Conservation (phyloP, 2,888 invertebrate genomes). For the Spatulosminthurus flaviceps region DNA sequence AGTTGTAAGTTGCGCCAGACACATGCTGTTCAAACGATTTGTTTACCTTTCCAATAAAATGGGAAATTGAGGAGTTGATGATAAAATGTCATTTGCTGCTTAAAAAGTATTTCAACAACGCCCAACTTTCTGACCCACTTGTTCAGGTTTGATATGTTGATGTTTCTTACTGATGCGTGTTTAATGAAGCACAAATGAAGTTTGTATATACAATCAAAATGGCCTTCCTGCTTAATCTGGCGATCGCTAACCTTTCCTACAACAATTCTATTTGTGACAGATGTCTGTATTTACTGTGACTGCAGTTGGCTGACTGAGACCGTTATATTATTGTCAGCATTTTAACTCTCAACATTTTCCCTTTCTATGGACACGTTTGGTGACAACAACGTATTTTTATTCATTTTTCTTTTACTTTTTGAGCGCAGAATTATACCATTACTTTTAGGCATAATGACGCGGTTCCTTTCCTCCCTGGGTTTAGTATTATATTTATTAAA, state of each 20-base stretch:
- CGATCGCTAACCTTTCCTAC: slow-evolving; percentile 16
- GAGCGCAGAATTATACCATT: too few species aligned
- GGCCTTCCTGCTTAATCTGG: background rate
- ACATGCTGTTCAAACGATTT: too few species aligned
- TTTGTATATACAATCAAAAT: too few species aligned
- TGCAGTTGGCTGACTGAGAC: background rate
- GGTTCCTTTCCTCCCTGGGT: too few species aligned
- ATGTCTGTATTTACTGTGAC: background rate
- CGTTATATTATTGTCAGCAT: background rate
- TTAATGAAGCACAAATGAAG: background rate
- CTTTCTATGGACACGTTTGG: too few species aligned
- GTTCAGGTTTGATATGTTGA: background rate
- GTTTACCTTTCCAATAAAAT: background rate
- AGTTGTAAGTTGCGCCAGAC: too few species aligned
- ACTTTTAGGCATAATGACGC: too few species aligned
- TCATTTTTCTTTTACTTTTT: too few species aligned
- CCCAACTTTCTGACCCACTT: slow-evolving; percentile 4
- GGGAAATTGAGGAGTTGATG: too few species aligned
- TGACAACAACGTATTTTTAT: too few species aligned
- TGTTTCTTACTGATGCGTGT: background rate
- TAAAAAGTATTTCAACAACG: background rate
- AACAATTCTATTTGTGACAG: background rate
- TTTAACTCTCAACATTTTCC: too few species aligned
- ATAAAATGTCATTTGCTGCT: background rate
- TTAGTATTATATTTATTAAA: too few species aligned